Conservation (phyloP, 1,140 invertebrate genomes). For the Watersipora subatra region DNA sequence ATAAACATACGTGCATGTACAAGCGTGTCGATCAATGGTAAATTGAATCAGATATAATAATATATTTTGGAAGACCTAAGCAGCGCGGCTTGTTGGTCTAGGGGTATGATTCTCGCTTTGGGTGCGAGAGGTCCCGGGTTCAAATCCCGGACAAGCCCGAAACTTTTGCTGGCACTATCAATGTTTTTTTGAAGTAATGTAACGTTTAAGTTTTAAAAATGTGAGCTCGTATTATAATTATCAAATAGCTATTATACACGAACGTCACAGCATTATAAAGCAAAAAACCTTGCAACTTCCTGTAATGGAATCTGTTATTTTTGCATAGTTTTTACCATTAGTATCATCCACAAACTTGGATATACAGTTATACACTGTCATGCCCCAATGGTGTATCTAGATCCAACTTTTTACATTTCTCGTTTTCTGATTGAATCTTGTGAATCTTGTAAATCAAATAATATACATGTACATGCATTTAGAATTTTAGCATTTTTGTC, state of each 20-base stretch:
- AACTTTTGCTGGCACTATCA: not conserved
- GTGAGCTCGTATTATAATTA: not conserved
- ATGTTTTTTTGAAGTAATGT: not conserved
- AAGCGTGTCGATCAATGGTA: not conserved
- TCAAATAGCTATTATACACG: not conserved
- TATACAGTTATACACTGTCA: too few relatives aligned
- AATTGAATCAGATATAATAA: too few relatives aligned
- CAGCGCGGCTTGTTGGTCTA: conserved; percentile 16
- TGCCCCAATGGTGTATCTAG: too few relatives aligned
- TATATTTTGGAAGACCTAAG: too few relatives aligned
- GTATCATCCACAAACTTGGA: too few relatives aligned
- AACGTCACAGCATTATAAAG: not conserved
- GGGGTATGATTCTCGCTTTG: conserved; percentile 10
- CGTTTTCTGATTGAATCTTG: too few relatives aligned
- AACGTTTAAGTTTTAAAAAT: not conserved
- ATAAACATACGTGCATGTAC: not conserved
- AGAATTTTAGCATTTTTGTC: too few relatives aligned
- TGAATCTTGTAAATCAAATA: too few relatives aligned
- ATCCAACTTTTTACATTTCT: too few relatives aligned
- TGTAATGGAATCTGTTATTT: not conserved
- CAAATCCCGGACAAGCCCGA: conserved; percentile 16
- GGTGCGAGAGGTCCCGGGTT: conserved; percentile 11
- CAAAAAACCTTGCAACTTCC: not conserved
- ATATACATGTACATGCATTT: too few relatives aligned
- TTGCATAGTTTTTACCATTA: too few relatives aligned